A percentile compares a stretch with the other conserved stretches of the same genome.
Evolutionary conservation across 2,888 invertebrate species (phyloP).

Genomic region (Scaptomyza parva): DNA sequence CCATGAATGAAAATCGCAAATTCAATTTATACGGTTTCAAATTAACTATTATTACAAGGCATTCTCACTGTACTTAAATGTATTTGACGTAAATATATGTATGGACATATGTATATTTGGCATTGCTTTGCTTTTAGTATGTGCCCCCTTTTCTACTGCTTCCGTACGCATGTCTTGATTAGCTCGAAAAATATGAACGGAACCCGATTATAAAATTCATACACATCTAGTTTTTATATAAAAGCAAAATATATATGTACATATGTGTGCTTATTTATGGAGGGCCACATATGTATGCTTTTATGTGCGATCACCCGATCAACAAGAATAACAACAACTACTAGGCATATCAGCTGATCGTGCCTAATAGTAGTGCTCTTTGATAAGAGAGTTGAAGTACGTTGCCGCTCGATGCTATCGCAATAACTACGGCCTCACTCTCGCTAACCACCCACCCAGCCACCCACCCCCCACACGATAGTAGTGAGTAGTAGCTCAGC

Average conservation of each 20-base stretch:
- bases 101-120: neutral
- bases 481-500: constrained; percentile 4
- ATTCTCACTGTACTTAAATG: neutral
- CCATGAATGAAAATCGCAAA: neutral
- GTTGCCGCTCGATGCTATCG: constrained; percentile 15
- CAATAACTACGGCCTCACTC: constrained; percentile 5
- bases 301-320: constrained; percentile 56
- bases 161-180: constrained; percentile 31
- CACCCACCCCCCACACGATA: constrained; percentile 4
- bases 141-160: constrained; percentile 10
- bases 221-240: constrained; percentile 10
- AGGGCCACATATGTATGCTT: constrained; percentile 14
- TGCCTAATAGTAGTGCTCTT: constrained; percentile 16
- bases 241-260: neutral
- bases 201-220: constrained; percentile 30
- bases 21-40: too few relatives aligned
- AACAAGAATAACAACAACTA: constrained; percentile 8
- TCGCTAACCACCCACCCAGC: neutral
- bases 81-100: neutral
- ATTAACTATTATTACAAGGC: neutral
- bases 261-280: constrained; percentile 11
- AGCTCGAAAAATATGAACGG: constrained; percentile 12
- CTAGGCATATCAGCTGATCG: constrained; percentile 38
- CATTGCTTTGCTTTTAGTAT: neutral
- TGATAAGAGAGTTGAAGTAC: constrained; percentile 43